Evolutionary conservation across 2,888 invertebrate species (phyloP), one percentile per base, ranked within the genome.

Genomic region (Dioctria linearis): DNA sequence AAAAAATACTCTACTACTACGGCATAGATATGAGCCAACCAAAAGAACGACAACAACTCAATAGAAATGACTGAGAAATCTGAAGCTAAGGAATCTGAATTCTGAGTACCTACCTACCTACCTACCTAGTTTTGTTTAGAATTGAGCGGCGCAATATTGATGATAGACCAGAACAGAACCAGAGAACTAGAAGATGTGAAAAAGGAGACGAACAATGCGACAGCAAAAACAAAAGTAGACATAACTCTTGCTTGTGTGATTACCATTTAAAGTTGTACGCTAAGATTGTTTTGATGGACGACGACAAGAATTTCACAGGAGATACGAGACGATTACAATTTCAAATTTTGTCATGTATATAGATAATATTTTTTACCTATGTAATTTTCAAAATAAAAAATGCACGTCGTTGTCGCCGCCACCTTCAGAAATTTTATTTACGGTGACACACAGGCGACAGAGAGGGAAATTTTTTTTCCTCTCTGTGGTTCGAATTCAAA

Each of bases 301-400:
- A 67, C 25, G 25, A 25, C 25, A 2, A 25, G 25, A 25, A 25
- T 25, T 25, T 25, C 25, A 25, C 25, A 25, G 25, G 25, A 43
- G 46, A 25, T 9, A 13, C 39, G 25, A 69, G 51, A 37, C 69
- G 37, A 69, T 69, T 69, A 69, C n/a, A 49, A 69, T 69, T 69
- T 69, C 51, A 69, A 69, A 69, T 69, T 69, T 69, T 69, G 25
- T 69, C 69, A 69, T 25, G 25, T 25, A n/a, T n/a, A n/a, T n/a
- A 25, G 25, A 25, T 25, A 25, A 2, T 25, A 1, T 25, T 25
- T 25, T 25, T 25, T 25, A 25, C 25, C 25, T 25, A 25, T 25
- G 49, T 9, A 69, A 54, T 69, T 39, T 69, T 39, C 69, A 46
- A 69, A 69, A 69, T 46, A 69, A 69, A 49, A 25, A 25, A 25